Evolutionary conservation across 2,888 invertebrate genomes (phyloP).

Genomic region (Mesorhabditis belari): DNA sequence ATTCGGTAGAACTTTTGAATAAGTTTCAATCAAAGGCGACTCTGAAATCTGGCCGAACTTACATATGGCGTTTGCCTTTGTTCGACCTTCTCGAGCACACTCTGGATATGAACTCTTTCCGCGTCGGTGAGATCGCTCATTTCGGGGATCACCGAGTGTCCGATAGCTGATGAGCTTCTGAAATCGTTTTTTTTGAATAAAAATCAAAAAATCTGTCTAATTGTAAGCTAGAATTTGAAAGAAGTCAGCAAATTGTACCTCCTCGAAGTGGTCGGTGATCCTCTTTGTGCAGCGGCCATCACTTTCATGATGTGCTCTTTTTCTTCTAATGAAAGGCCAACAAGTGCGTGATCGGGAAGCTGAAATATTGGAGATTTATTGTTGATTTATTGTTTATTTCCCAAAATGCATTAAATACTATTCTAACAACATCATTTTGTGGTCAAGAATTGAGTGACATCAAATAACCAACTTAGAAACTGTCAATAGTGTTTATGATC

Average conservation of each 20-base stretch:
- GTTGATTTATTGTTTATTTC: no score
- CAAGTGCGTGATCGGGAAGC: constrained; percentile 39
- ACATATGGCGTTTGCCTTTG: constrained; percentile 21
- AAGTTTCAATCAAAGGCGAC: no score
- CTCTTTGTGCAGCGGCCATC: constrained; percentile 15
- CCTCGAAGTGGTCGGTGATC: constrained; percentile 33
- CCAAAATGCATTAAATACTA: no score
- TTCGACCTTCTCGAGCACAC: constrained; percentile 37
- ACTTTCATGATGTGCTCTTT: constrained; percentile 41
- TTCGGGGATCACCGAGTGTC: constrained; percentile 29
- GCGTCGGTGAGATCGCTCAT: constrained; percentile 31
- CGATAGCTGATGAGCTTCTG: constrained; percentile 38
- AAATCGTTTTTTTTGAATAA: constrained; percentile 14
- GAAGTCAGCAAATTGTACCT: no score
- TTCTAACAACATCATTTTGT: no score
- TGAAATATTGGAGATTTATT: no score
- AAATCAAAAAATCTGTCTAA: neutral
- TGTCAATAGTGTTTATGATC: no score
- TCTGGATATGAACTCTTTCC: constrained; percentile 43
- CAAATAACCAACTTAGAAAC: no score
- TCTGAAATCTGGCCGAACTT: no score
- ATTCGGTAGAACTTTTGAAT: no score
- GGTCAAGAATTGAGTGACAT: no score
- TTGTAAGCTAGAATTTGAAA: no score
- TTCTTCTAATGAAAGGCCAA: constrained; percentile 40